Base-by-base conservation (phyloP, 2,797 vertebrate species). In the Darevskia nairensis region DNA sequence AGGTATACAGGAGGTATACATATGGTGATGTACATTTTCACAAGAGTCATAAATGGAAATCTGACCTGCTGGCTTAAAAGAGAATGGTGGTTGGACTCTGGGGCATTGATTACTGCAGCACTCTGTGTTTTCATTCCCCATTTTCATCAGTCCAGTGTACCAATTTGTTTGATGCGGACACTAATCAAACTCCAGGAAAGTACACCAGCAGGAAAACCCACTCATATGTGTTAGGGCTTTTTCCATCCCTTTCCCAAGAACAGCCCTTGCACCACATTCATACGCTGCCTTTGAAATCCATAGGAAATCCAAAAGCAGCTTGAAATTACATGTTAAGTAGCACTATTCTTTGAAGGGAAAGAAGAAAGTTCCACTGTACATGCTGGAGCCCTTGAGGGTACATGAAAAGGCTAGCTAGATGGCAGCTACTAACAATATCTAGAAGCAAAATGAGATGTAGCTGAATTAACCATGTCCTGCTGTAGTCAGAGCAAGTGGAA, bases 401-500 rank as follows among this genome's bases (percentile, higher is more conserved):
- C n/a, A 68, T 88, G 9, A 68, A 39, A 59, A 59, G 13, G 17
- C 23, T 66, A 41, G 8, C 66, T 71, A 25, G 8, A 32, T 44
- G 10, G 27, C 29, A 39, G 39, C 27, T 35, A 79, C 5, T 80
- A 25, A 72, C 27, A 11, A 21, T 69, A 39, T 71, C 29, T 32
- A 29, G 35, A 61, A 80, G 68, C 23, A 72, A 68, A 61, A 15
- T 74, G 77, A 80, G 32, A 80, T n/a, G 10, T 11, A 35, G 32
- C 25, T 39, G 64, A 50, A 68, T 55, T 86, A 35, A 68, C 27
- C 59, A 46, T 44, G 41, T 41, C 50, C n/a, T 86, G 41, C 32
- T 69, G n/a, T 79, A 79, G 76, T 79, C 27, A 35, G 50, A 69
- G 35, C 10, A 87, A 85, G 88, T 93, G 89, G 88, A 91, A 83